Evolutionary conservation across 1,140 invertebrate genomes (phyloP), one percentile per base, ranked within the genome.

Genomic region (Agrilus planipennis): DNA sequence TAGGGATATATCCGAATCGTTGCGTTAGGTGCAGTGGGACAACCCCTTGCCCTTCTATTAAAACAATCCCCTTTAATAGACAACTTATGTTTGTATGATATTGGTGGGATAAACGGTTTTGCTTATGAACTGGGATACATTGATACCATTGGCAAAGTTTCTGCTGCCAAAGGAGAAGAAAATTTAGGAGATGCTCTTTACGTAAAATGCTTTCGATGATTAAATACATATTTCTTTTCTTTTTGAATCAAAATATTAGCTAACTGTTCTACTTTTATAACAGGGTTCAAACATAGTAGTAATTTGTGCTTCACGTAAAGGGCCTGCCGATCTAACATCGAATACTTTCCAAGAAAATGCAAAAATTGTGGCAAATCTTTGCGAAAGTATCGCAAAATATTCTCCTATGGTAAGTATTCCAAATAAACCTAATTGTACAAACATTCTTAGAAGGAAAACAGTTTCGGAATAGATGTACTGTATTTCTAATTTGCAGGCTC

Each of bases 141-240:
- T 6, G 71, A 76, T 47, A 74, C 72, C 3, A 66, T 62, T 37
- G 75, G 73, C 45, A 84, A 80, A 61, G 76, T 89, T 1, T 72
- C 75, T 2, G 63, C 68, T 0, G 71, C 58, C 45, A 59, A 36
- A 20, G 52, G 65, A 49, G 65, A 15, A 51, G 62, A 50, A 22
- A 45, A 47, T 16, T 23, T 55, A 9, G 25, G 41, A 39, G 60
- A 67, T 37, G 67, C 70, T 4, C 51, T 72, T 10, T 55, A n/a
- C n/a, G n/a, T n/a, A n/a, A 64, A 42, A 61, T 65, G n/a, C n/a
- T n/a, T n/a, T n/a, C n/a, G n/a, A n/a, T n/a, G n/a, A n/a, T n/a
- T n/a, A n/a, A n/a, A 37, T 2, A 17, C 17, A 19, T 32, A n/a
- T 27, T 34, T 42, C 2, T 36, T 19, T 11, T 4, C 12, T 4